Evolutionary conservation across 2,113 vertebrate species (phyloP).

Genomic region (Theropithecus gelada): DNA sequence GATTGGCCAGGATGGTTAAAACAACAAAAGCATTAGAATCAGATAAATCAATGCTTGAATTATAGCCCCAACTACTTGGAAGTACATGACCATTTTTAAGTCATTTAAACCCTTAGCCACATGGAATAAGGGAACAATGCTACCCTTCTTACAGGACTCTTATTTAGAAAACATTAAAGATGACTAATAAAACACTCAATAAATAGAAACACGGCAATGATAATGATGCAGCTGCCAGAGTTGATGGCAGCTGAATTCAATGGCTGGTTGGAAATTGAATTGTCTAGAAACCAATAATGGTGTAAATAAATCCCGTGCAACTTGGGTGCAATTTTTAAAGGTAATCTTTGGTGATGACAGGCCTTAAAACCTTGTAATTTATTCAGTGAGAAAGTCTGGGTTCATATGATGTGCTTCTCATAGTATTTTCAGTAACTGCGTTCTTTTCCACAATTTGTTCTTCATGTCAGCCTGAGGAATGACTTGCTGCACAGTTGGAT

Average conservation of each 20-base stretch:
- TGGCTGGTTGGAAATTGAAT: not conserved
- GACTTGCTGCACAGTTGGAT: not conserved
- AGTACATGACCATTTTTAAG: not conserved
- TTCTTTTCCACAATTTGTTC: not conserved
- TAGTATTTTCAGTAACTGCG: not conserved
- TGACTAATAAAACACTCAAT: not conserved
- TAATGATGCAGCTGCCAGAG: not conserved
- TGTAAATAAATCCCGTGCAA: not conserved
- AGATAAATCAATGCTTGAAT: not conserved
- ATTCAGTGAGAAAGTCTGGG: not conserved
- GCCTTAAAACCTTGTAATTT: not conserved
- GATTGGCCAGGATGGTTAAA: not conserved
- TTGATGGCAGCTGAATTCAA: not conserved
- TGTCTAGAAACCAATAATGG: not conserved
- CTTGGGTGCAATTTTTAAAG: not conserved
- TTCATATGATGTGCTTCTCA: not conserved
- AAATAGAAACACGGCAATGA: not conserved
- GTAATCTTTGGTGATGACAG: not conserved
- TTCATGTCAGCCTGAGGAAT: not conserved
- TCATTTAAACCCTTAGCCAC: not conserved
- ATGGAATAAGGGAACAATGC: not conserved
- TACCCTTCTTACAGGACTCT: not conserved
- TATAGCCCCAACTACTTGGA: not conserved
- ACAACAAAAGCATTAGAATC: not conserved
- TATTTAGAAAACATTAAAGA: not conserved